Conservation (phyloP, 2,113 vertebrate genomes). For the Tupaia tana region DNA sequence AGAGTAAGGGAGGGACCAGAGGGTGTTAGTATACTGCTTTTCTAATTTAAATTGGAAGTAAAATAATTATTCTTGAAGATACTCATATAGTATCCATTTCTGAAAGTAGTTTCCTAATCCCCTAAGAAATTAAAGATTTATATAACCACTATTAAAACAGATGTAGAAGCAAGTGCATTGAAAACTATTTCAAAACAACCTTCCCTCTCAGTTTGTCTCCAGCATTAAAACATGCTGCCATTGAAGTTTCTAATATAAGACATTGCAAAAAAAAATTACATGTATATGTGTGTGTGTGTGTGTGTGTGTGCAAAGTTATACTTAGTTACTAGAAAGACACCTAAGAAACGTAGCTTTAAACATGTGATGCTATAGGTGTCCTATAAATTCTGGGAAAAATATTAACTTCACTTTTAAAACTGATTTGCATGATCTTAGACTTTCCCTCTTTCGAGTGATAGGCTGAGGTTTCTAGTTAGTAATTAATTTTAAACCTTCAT, state of each 20-base stretch:
- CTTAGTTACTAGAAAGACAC: background rate
- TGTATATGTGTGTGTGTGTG: no score
- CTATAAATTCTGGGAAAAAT: background rate
- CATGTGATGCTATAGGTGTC: background rate
- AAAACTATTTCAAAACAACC: background rate
- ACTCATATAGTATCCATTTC: background rate
- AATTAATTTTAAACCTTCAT: background rate
- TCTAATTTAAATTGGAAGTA: background rate
- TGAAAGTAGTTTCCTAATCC: background rate
- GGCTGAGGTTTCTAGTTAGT: background rate
- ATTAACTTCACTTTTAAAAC: background rate
- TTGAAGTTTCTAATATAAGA: background rate
- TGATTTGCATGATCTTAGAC: background rate
- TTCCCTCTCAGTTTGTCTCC: background rate
- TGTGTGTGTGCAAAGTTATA: background rate
- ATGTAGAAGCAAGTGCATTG: background rate
- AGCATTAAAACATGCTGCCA: background rate
- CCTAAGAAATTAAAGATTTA: background rate
- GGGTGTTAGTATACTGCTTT: background rate
- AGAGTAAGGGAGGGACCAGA: background rate
- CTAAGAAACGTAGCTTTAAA: background rate
- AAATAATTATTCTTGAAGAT: background rate
- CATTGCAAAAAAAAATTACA: background rate
- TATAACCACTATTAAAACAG: background rate
- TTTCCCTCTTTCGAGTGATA: constrained; percentile 25